Evolutionary conservation across 1,140 invertebrate genomes (phyloP).

Genomic region (Araneus ventricosus): DNA sequence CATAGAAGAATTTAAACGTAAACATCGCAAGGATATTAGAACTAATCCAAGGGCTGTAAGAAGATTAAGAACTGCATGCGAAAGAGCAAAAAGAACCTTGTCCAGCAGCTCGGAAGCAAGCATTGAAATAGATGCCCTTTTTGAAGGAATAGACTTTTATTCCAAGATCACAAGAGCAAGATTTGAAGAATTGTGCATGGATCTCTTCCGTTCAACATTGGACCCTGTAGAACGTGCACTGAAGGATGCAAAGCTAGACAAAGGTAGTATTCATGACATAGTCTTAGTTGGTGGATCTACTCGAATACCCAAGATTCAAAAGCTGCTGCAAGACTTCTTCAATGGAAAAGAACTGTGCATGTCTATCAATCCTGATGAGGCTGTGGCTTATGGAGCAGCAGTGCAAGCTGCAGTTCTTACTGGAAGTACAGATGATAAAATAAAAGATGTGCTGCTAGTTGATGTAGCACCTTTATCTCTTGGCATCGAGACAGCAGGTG

Average conservation of each 20-base stretch:
- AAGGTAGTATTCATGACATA: conserved; percentile 81
- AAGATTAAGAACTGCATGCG: conserved; percentile 78
- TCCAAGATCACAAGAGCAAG: conserved; percentile 94
- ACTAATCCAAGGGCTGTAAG: conserved; percentile 87
- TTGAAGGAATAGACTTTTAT: conserved; percentile 78
- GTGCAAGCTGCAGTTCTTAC: conserved; percentile 82
- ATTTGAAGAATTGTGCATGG: conserved; percentile 90
- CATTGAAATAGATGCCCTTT: conserved; percentile 82
- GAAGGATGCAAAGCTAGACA: conserved; percentile 81
- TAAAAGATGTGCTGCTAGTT: conserved; percentile 79
- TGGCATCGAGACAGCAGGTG: conserved; percentile 85
- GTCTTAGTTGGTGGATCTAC: conserved; percentile 83
- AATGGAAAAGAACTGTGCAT: conserved; percentile 85
- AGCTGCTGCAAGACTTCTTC: conserved; percentile 78
- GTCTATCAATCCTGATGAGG: conserved; percentile 83
- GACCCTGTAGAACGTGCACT: conserved; percentile 31
- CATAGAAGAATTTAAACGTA: conserved; percentile 97
- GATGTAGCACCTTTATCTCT: conserved; percentile 80
- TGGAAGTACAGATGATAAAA: conserved; percentile 78
- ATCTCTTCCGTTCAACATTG: conserved; percentile 80
- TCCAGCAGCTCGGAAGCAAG: conserved; percentile 85
- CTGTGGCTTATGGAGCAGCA: conserved; percentile 84
- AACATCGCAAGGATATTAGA: conserved; percentile 96
- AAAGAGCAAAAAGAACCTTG: conserved; percentile 83
- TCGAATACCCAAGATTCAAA: conserved; percentile 80